Percentiles rank a stretch among this genome's conserved stretches.
Evolutionary conservation across 2,113 vertebrate genomes (phyloP).

Genomic region (Myocastor coypus): DNA sequence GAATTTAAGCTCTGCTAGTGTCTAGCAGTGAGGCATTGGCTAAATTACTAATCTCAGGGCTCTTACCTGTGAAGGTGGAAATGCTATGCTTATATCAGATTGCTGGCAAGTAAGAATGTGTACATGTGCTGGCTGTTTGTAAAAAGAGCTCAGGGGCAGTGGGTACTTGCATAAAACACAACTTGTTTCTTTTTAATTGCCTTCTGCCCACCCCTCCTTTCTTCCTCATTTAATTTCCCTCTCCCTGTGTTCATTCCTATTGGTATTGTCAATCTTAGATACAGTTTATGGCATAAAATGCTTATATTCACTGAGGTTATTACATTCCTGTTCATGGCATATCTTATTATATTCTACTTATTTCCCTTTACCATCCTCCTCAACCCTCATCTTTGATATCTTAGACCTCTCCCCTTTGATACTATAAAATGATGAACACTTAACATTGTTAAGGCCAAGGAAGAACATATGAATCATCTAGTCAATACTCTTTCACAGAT

Average conservation of each 20-base stretch:
- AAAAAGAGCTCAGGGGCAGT: background rate
- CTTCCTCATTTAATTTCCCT: background rate
- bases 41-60: background rate
- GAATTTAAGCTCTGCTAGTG: background rate
- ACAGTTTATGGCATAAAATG: background rate
- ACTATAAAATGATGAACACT: background rate
- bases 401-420: background rate
- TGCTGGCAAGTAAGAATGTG: background rate
- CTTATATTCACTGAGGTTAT: background rate
- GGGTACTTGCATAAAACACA: background rate
- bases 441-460: background rate
- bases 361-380: background rate
- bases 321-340: background rate
- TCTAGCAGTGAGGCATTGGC: background rate
- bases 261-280: background rate
- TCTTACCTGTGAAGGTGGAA: background rate
- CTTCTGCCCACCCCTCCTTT: background rate
- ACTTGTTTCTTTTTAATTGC: background rate
- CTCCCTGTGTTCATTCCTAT: background rate
- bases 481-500: background rate
- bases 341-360: background rate
- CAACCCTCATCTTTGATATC: background rate
- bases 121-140: background rate
- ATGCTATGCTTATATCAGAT: background rate
- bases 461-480: background rate